Base-by-base conservation (phyloP, 2,888 invertebrate genomes). In the Mythimna albipuncta region DNA sequence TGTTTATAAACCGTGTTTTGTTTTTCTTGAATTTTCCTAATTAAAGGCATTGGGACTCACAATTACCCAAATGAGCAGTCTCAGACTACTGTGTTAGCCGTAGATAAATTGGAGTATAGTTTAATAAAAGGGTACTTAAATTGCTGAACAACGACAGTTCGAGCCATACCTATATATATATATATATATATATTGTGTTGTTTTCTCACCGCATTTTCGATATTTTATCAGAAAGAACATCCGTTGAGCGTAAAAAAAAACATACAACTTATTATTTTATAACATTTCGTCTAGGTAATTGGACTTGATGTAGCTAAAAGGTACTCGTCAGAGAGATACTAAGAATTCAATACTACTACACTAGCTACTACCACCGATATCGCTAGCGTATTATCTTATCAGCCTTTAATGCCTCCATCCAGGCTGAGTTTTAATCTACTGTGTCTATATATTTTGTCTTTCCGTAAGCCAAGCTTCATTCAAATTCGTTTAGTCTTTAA, bases 271-370 rank as follows among this genome's bases (percentile, higher is more conserved):
- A 59, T 59, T 71, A 66, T 44, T 62, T n/a, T 32, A 47, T 11
- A 38, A 35, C 6, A 57, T 70, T 44, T 47, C 26, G 19, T 19
- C 13, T 19, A 72, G 26, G n/a, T 58, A 58, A 32, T 72, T 50
- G 26, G 26, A 11, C 4, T 71, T 9, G 6, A 26, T 72, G 47
- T 38, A 7, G 6, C 35, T 57, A 35, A 57, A 6, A 16, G 38
- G 13, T 7, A 72, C n/a, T 26, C 9, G 1, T 38, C 38, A 38
- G 38, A 38, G 38, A 38, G 38, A 38, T 38, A 38, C 38, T 38
- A 38, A 38, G 9, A 38, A 38, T 7, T 9, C 9, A 38, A 38
- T 38, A 38, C 9, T 9, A 38, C 38, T 38, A 38, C 9, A 38
- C 38, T 38, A 38, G 38, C 38, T 9, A 38, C 38, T 38, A 7